Percentiles rank a stretch among this genome's conserved stretches.
phyloP scores from a whole-genome alignment of 2,113 vertebrate genomes.

The Myiozetetes cayanensis region DNA sequence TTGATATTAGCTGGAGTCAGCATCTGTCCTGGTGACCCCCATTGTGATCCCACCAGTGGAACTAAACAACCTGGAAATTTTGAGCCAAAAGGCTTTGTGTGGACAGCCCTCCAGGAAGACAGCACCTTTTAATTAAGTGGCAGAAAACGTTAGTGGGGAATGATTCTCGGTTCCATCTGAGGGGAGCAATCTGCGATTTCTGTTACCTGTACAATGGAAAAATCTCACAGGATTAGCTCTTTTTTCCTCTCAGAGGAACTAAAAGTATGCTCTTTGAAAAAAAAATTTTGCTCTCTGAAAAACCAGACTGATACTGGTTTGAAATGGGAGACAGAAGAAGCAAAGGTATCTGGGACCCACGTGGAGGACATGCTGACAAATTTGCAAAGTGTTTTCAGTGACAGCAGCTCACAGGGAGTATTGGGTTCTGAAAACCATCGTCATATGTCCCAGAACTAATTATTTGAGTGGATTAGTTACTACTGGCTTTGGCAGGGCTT shows the following conservation, averaged over 20 bases:
- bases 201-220: not conserved
- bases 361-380: not conserved
- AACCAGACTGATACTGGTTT: not conserved
- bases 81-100: not conserved
- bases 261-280: not conserved
- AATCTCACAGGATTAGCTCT: not conserved
- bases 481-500: not conserved
- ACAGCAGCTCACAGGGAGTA: not conserved
- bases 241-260: not conserved
- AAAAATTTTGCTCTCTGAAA: not conserved
- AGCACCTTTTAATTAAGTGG: not conserved
- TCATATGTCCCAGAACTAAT: not conserved
- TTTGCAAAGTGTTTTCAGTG: not conserved
- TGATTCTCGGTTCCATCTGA: not conserved
- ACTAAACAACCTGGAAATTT: not conserved
- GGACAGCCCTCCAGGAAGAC: not conserved
- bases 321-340: not conserved
- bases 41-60: not conserved
- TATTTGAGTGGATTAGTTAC: conserved; percentile 23
- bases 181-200: not conserved
- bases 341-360: not conserved
- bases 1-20: not conserved
- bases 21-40: not conserved
- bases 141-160: not conserved
- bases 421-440: not conserved